Evolutionary conservation across 2,888 invertebrate genomes (phyloP), one percentile per base, ranked within the genome.

Genomic region (Limenitis camilla): DNA sequence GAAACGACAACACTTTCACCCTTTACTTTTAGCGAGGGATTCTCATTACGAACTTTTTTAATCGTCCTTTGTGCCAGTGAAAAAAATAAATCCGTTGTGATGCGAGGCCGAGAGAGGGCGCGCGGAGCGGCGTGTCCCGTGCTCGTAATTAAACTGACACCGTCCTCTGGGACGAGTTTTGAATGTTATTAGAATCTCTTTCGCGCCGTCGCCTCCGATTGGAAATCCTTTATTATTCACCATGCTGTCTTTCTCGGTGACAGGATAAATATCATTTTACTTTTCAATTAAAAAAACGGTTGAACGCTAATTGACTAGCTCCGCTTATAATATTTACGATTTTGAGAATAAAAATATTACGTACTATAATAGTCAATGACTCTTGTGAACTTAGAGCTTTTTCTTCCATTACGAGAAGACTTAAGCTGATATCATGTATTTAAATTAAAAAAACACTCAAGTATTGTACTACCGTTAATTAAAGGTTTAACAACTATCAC

Each of bases 101-200:
- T 75, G 76, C 72, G 68, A 63, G 76, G 74, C 19, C 19, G 19
- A 19, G 19, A 19, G 19, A 19, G 19, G 19, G 19, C 19, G 19
- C 76, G 77, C 71, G 73, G 69, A 71, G 66, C 69, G 72, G 72
- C 75, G 66, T 64, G 62, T 66, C 62, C 71, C 69, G 67, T 67
- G 66, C 70, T 69, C 72, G 84, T 87, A 86, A 87, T 87, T 86
- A 87, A 85, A 82, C 82, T 78, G 84, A 82, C 83, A 80, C 78
- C 75, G 74, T 71, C 74, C 81, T 81, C 68, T 67, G 78, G 79
- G 81, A 85, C 78, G 78, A 79, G 81, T 84, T 85, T 84, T 86
- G 83, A 83, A 85, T 85, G 81, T 84, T 85, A 85, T 87, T 86
- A 85, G 84, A 83, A 84, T 82, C 81, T 80, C 81, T 84, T 84